Conservation (phyloP, 2,888 invertebrate species). For the Bellardia bayeri region DNA sequence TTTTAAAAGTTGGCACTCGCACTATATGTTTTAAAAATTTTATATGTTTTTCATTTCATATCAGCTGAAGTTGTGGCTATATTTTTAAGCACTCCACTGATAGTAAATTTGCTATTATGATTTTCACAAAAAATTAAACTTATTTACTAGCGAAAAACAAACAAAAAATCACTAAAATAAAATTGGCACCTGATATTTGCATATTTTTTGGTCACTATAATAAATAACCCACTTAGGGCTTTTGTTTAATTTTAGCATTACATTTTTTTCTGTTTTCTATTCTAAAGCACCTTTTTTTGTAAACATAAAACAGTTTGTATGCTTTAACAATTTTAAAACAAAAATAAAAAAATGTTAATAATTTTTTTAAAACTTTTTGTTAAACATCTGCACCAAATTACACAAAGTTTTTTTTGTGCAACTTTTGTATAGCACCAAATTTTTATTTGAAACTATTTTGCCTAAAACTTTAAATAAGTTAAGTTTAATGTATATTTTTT, state of each 20-base stretch:
- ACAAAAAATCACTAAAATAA: conserved; percentile 19
- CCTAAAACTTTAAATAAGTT: conserved; percentile 32
- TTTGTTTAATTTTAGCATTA: conserved; percentile 48
- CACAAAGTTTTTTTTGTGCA: conserved; percentile 55
- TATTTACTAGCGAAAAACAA: conserved; percentile 5
- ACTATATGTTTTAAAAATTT: not conserved
- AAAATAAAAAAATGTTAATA: conserved; percentile 23
- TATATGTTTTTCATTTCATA: not conserved
- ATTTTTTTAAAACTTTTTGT: conserved; percentile 19
- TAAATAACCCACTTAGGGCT: conserved; percentile 55
- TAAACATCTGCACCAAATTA: conserved; percentile 56
- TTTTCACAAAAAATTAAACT: conserved; percentile 31
- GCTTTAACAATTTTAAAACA: conserved; percentile 41
- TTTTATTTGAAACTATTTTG: conserved; percentile 26
- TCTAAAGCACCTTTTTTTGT: conserved; percentile 39
- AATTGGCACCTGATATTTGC: conserved; percentile 73
- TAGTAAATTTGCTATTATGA: conserved; percentile 29
- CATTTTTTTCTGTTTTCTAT: conserved; percentile 21
- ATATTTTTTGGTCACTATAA: conserved; percentile 70
- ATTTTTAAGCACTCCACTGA: conserved; percentile 22
- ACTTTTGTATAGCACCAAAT: conserved; percentile 69
- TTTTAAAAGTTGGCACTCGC: conserved; percentile 63
- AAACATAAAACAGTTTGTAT: conserved; percentile 31
- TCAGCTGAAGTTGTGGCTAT: not conserved
- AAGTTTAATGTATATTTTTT: conserved; percentile 60